Evolutionary conservation across 1,140 invertebrate genomes (phyloP), one percentile per base, ranked within the genome.

Genomic region (Chymomyza costata): DNA sequence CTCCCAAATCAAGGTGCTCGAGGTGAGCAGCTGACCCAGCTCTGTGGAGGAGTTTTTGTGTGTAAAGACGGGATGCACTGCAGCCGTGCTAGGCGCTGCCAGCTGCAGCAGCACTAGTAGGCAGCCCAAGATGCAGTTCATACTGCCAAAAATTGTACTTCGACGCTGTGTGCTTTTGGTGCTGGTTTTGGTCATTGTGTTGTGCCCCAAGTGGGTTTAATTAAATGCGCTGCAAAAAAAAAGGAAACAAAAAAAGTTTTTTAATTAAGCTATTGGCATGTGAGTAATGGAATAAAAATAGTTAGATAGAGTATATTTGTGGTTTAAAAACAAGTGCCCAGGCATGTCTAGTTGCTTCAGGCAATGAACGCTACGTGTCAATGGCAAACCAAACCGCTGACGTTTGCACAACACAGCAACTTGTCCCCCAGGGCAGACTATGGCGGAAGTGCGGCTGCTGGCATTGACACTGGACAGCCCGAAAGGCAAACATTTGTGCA

Each of bases 1-100:
- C 40, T 85, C 84, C 90, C 90, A 90, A 16, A 86, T 86, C 17
- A 91, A 67, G 1, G 88, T 90, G 48, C 87, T 89, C 13, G 89
- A 90, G 5, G 89, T 90, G 8, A 90, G 69, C 44, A 87, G 55
- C 37, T 88, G 87, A 1, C 82, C 82, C 38, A 83, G 31, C 13
- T 48, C 31, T 5, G 80, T 74, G 7, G 82, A 84, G 6, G 70
- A 60, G 16, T 83, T 83, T 44, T 66, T 73, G 35, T 83, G 76
- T 8, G 61, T 85, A 1, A 62, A 44, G 28, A 85, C 83, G 0
- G 80, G 47, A 51, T 84, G 82, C n/a, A 50, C 50, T 3, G 58
- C 51, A 6, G 55, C 59, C 32, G 28, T 14, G 6, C 40, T 28
- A 3, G 69, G 74, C 10, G 46, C 35, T 15, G 44, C 17, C 6